These are phyloP conservation scores for Corythoichthys haematopterus DNA, from an alignment of 2,113 vertebrate genomes.

Conservation along the genomic window DNA sequence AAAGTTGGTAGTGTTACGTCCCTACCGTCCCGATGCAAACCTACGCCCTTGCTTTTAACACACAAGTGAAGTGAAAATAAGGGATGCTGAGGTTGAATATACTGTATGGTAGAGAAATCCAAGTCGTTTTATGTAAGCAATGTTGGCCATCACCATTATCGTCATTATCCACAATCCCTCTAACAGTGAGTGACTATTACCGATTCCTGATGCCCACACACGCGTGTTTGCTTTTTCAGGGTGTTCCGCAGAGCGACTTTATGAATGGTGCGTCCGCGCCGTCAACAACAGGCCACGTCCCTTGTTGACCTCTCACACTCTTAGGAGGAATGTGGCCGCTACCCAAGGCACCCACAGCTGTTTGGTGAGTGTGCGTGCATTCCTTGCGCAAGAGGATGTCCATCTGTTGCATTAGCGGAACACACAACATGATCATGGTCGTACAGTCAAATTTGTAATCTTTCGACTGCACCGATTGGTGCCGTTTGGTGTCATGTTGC, in stretches of 20 bases:
- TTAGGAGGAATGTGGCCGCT: conserved; percentile 31
- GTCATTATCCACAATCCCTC: background rate
- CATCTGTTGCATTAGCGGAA: conserved; percentile 18
- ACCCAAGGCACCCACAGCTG: conserved; percentile 38
- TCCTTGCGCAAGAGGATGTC: conserved; percentile 28
- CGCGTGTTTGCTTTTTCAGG: background rate
- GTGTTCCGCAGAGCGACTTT: no score
- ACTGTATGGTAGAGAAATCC: no score
- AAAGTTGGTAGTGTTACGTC: no score
- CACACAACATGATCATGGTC: background rate
- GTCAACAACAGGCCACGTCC: conserved; percentile 31
- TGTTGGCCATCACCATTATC: conserved; percentile 15
- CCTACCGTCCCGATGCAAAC: no score
- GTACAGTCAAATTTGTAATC: background rate
- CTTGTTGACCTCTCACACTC: conserved; percentile 36
- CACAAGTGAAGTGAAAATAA: conserved; percentile 1
- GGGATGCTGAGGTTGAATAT: background rate
- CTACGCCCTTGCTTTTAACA: no score
- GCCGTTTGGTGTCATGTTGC: background rate
- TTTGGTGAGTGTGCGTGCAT: conserved; percentile 19
- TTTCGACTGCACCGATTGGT: background rate
- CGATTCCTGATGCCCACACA: conserved; percentile 10
- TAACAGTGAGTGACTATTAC: conserved; percentile 32
- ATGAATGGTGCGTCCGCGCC: conserved; percentile 9
- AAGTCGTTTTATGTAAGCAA: conserved; percentile 18